phyloP scores from a whole-genome alignment of 2,888 invertebrate genomes.

The Gibbula magus region DNA sequence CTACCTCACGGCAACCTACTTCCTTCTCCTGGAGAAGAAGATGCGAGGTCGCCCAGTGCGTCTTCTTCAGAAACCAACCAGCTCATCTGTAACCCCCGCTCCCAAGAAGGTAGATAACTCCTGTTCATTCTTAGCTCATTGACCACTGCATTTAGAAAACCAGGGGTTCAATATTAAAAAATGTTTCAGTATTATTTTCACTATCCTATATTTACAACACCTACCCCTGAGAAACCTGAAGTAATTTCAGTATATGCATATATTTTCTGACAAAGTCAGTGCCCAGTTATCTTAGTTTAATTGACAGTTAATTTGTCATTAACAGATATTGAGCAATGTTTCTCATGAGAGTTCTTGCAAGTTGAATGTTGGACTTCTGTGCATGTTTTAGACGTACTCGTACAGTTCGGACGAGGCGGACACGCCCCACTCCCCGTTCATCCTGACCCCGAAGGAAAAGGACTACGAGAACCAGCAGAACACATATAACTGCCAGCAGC shows the following conservation, averaged over 20 bases:
- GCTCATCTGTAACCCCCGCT: slow-evolving; percentile 34
- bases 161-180: background rate
- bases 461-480: background rate
- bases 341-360: too few species aligned
- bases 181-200: background rate
- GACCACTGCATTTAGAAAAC: background rate
- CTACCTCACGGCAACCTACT: slow-evolving; percentile 85
- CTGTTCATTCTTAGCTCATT: background rate
- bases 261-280: too few species aligned
- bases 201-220: background rate
- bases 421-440: slow-evolving; percentile 29
- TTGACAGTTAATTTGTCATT: too few species aligned
- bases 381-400: slow-evolving; percentile 31
- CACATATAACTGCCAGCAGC: background rate
- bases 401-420: slow-evolving; percentile 38
- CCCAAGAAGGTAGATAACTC: slow-evolving; percentile 9
- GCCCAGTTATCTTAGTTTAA: too few species aligned
- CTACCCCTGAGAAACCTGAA: background rate
- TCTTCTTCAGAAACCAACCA: slow-evolving; percentile 52
- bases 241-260: too few species aligned
- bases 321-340: too few species aligned
- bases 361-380: too few species aligned
- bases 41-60: slow-evolving; percentile 77
- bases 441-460: slow-evolving; percentile 39
- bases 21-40: slow-evolving; percentile 81